These are phyloP conservation scores for Ataeniobius toweri DNA, from an alignment of 2,797 vertebrate species.

Conservation along the genomic window DNA sequence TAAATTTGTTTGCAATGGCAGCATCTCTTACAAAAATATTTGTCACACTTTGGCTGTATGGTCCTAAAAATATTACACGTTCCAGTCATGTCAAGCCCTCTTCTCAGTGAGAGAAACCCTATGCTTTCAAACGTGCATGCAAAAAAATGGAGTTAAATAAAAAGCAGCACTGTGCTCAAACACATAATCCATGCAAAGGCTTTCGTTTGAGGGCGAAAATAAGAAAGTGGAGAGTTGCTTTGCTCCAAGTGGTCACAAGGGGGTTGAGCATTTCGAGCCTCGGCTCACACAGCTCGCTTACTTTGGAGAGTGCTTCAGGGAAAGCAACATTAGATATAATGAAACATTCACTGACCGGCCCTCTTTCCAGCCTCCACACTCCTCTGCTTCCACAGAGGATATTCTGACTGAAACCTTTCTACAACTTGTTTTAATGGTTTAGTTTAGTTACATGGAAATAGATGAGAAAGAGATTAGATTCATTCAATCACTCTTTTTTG, in stretches of 20 bases:
- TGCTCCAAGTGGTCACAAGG: conserved; percentile 96
- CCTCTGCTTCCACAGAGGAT: conserved; percentile 56
- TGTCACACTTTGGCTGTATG: conserved; percentile 81
- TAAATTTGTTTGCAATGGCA: conserved; percentile 61
- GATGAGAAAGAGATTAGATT: conserved; percentile 41
- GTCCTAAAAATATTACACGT: conserved; percentile 89
- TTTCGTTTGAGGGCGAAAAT: conserved; percentile 91
- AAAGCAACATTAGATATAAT: conserved; percentile 94
- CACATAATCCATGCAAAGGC: conserved; percentile 92
- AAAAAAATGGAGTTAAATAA: conserved; percentile 88
- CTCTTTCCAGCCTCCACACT: conserved; percentile 79
- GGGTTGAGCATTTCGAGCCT: conserved; percentile 91
- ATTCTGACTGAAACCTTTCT: conserved; percentile 71
- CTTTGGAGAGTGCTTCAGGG: conserved; percentile 91
- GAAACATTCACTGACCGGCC: conserved; percentile 92
- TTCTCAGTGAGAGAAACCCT: conserved; percentile 86
- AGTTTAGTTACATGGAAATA: conserved; percentile 29
- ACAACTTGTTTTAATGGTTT: conserved; percentile 39
- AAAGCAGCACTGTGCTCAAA: conserved; percentile 95
- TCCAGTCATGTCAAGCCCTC: conserved; percentile 85
- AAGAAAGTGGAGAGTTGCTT: conserved; percentile 92
- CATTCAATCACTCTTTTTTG: conserved; percentile 22
- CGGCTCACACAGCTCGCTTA: conserved; percentile 87
- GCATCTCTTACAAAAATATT: conserved; percentile 70
- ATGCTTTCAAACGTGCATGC: conserved; percentile 83